These are phyloP conservation scores for Eunapius fragilis DNA, from an alignment of 37 sponge, comb jelly and placozoan genomes.

Conservation along the genomic window DNA sequence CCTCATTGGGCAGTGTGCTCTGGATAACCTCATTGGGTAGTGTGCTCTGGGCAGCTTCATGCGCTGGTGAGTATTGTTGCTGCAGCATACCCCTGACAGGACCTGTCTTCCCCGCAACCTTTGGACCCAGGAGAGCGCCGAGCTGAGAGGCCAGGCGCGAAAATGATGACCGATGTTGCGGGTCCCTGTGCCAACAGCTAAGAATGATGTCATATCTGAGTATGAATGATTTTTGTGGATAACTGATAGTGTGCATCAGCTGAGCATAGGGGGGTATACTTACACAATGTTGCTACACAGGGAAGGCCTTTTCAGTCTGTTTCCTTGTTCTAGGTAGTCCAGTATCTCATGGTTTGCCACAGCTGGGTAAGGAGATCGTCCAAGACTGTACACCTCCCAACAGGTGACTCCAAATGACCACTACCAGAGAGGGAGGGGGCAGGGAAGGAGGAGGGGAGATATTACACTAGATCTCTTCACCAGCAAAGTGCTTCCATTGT, in stretches of 20 bases:
- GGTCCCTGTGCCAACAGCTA: background rate
- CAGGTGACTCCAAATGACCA: slow-evolving; percentile 70
- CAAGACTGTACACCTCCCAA: slow-evolving; percentile 72
- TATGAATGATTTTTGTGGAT: background rate
- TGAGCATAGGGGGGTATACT: background rate
- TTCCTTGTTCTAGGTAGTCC: slow-evolving; percentile 42
- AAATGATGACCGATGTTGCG: background rate
- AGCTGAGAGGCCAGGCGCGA: background rate
- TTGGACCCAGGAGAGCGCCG: background rate
- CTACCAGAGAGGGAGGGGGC: background rate
- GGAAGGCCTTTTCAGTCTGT: slow-evolving; percentile 38
- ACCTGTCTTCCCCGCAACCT: background rate
- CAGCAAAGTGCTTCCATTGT: background rate
- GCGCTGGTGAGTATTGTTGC: background rate
- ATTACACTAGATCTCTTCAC: background rate
- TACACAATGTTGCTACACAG: slow-evolving; percentile 37
- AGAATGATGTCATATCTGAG: background rate
- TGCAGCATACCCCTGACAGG: background rate
- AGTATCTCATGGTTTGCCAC: slow-evolving; percentile 45
- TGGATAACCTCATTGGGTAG: background rate
- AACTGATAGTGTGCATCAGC: background rate
- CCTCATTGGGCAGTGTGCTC: background rate
- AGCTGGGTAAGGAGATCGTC: slow-evolving; percentile 49
- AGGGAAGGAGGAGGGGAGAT: background rate
- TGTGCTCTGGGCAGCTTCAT: background rate